phyloP scores from a whole-genome alignment of 2,888 invertebrate genomes.

The Xylocampa areola region DNA sequence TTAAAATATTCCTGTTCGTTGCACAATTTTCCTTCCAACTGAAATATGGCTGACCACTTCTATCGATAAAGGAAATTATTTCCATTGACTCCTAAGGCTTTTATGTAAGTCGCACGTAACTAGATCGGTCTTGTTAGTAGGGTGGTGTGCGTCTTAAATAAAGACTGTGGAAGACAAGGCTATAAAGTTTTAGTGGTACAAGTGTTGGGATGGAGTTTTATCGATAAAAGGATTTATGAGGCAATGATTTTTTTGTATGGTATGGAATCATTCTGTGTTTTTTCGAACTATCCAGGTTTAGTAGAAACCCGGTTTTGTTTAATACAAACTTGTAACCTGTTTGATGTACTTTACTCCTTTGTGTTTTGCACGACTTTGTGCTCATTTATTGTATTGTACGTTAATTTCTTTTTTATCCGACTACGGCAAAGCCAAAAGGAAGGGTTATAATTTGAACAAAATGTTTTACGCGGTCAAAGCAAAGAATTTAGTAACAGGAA shows the following conservation, averaged over 20 bases:
- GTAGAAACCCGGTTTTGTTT: too few relatives aligned
- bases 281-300: too few relatives aligned
- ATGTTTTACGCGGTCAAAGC: too few relatives aligned
- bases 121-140: slow-evolving; percentile 42
- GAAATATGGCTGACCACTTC: slow-evolving; percentile 26
- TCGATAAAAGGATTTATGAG: not conserved
- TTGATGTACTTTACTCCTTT: too few relatives aligned
- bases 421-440: too few relatives aligned
- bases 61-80: slow-evolving; percentile 47
- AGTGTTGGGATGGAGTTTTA: slow-evolving; percentile 8
- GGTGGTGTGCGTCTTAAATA: slow-evolving; percentile 20
- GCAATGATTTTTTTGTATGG: not conserved
- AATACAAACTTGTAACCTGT: too few relatives aligned
- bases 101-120: slow-evolving; percentile 52
- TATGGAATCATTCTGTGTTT: too few relatives aligned
- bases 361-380: too few relatives aligned
- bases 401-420: too few relatives aligned
- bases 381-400: too few relatives aligned
- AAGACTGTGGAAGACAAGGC: slow-evolving; percentile 4
- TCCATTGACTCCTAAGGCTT: slow-evolving; percentile 31
- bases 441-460: too few relatives aligned
- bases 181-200: slow-evolving; percentile 12
- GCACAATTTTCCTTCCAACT: slow-evolving; percentile 33
- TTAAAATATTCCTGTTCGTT: slow-evolving; percentile 39
- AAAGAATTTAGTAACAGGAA: too few relatives aligned